Evolutionary conservation across 2,888 invertebrate species (phyloP), one percentile per base, ranked within the genome.

Genomic region (Lepidocyrtinus sp.): DNA sequence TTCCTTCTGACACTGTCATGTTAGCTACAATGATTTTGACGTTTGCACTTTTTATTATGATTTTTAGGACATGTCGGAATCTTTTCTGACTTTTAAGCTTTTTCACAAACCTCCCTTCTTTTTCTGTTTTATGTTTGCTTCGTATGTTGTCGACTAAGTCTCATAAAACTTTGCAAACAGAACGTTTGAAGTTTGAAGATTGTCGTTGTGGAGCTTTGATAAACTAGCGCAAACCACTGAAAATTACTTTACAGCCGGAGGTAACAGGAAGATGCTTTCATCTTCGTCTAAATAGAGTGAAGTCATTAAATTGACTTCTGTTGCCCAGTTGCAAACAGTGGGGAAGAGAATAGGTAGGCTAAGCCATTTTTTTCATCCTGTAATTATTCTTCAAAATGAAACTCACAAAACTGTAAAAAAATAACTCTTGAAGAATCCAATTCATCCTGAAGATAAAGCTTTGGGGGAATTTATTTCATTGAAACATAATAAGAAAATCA

Each of bases 121-220:
- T 65, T 45, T 46, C 77, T 77, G 77, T 55, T 77, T 72, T 71
- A 77, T 77, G 71, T 77, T 71, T 27, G 22, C 27, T 73, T 59
- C 27, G 21, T 22, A 65, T 65, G 26, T 21, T 45, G 27, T 24
- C n/a, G 26, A 65, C 22, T 17, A 45, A 26, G 17, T 45, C n/a
- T 27, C 9, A 63, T 63, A 63, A 26, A 63, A 26, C 12, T 63
- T 64, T 67, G 67, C 36, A 46, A 36, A 45, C 22, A 45, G 50
- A 24, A 46, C 15, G 22, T 12, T 59, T 59, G 22, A 59, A 21
- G 59, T 59, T 59, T 55, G 55, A n/a, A 7, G 59, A 59, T 59
- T 19, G 59, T 59, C 59, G 59, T 12, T 21, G 22, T 7, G 22
- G 22, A 5, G 3, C 59, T 59, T 21, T 59, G 21, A 59, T 21